Base-by-base conservation (phyloP, 2,797 vertebrate genomes). In the Poecilia picta region DNA sequence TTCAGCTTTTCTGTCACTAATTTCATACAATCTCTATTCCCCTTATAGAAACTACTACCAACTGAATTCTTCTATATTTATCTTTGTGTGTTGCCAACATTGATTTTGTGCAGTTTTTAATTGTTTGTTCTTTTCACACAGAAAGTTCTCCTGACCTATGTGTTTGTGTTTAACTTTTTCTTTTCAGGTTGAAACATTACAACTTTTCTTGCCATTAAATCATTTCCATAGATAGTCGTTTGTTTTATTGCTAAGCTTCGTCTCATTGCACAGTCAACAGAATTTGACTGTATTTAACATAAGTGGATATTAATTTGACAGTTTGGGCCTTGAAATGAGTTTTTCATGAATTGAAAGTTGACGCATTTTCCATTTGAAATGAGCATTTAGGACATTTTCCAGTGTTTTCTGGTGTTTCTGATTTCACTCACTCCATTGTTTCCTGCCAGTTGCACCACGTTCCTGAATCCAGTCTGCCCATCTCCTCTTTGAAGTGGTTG, bases 371-470 rank as follows among this genome's bases (percentile, higher is more conserved):
- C 15, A 31, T 28, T 59, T 59, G 0, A 59, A 59, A 12, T 5
- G n/a, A 28, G 28, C 1, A 6, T 33, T 62, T 16, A 1, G 12
- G 41, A 43, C 2, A 18, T 46, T 46, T 72, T 20, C 46, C 28
- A 10, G 15, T 47, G 16, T 36, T 39, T 39, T 3, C 7, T 7
- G 7, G 13, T 28, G 33, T 1, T 36, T n/a, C 15, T 5, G 18
- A 41, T 33, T 36, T n/a, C 78, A 96, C 97, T 97, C 85, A 99
- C 98, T 92, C 74, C 51, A 93, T 74, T 0, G 97, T 97, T 88
- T 96, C 93, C 0, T 82, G 92, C 97, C 97, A 99, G 94, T 97
- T 96, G 0, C 98, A 99, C 97, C 97, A 98, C 76, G 96, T 89
- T 0, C 43, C 78, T 57, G 71, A 89, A 7, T 95, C 96, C 1